phyloP scores from a whole-genome alignment of 2,888 invertebrate genomes.

The Cryptus armator region DNA sequence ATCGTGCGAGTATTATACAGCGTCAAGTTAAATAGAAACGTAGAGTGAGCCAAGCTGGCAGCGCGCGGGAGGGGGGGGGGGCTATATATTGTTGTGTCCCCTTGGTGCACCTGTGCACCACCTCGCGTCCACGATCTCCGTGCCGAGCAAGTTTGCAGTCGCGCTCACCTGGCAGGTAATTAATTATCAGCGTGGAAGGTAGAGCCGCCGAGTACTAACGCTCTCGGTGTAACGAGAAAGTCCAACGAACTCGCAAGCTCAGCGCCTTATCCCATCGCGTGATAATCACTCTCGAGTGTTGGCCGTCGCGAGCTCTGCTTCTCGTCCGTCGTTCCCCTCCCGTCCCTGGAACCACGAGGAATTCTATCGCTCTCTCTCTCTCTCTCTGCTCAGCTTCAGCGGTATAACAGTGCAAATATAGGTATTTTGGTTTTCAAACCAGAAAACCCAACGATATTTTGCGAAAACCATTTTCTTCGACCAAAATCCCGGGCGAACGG shows the following conservation, averaged over 20 bases:
- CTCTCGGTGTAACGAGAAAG: constrained; percentile 69
- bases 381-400: neutral
- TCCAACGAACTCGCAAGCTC: constrained; percentile 76
- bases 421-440: neutral
- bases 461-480: neutral
- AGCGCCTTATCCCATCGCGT: constrained; percentile 79
- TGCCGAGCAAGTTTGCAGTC: constrained; percentile 53
- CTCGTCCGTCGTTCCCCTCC: constrained; percentile 11
- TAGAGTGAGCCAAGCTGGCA: constrained; percentile 45
- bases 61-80: neutral
- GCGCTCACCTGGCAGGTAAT: constrained; percentile 72
- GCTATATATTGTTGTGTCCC: constrained; percentile 1
- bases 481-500: neutral
- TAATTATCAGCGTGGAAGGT: constrained; percentile 78
- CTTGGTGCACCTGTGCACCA: constrained; percentile 18
- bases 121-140: constrained; percentile 16
- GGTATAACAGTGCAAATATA: constrained; percentile 29
- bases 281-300: constrained; percentile 79
- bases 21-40: constrained; percentile 58
- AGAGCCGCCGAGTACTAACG: constrained; percentile 27
- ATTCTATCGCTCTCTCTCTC: constrained; percentile 30
- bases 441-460: neutral
- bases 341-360: neutral
- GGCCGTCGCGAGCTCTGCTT: constrained; percentile 19
- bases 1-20: constrained; percentile 12